phyloP scores from a whole-genome alignment of 2,888 invertebrate genomes.

The Cataglyphis altisquamis region DNA sequence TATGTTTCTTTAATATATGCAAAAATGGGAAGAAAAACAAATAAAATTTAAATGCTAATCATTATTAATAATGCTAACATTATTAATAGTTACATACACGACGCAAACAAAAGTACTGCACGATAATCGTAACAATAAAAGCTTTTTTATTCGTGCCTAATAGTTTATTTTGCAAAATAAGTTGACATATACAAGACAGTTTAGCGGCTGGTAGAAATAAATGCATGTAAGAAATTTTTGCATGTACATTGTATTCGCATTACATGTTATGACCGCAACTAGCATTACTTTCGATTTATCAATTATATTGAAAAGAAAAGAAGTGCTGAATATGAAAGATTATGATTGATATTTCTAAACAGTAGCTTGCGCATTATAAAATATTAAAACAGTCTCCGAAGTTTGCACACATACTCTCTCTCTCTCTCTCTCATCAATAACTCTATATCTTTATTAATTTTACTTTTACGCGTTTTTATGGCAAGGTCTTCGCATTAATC shows the following conservation, averaged over 20 bases:
- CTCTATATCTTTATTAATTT: constrained; percentile 32
- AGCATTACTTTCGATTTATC: constrained; percentile 75
- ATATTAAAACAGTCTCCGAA: constrained; percentile 40
- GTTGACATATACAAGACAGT: constrained; percentile 84
- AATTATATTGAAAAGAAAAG: not conserved
- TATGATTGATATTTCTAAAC: constrained; percentile 1
- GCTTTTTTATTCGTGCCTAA: constrained; percentile 64
- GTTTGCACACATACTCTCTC: not conserved
- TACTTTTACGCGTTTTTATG: constrained; percentile 20
- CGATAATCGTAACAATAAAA: constrained; percentile 18
- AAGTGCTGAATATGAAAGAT: not conserved
- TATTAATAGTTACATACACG: not conserved
- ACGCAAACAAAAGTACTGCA: not conserved
- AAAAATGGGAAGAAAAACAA: constrained; percentile 8
- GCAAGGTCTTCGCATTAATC: constrained; percentile 11
- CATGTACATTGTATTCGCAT: constrained; percentile 48
- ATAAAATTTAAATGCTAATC: not conserved
- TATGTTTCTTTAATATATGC: not conserved
- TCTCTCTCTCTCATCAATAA: not conserved
- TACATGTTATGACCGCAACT: constrained; percentile 71
- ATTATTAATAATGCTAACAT: not conserved
- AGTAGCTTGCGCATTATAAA: constrained; percentile 35
- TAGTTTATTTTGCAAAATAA: constrained; percentile 85
- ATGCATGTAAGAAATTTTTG: constrained; percentile 67
- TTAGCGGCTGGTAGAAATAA: constrained; percentile 80